Conservation (phyloP, 2,113 vertebrate genomes). For the Leptosomus discolor region DNA sequence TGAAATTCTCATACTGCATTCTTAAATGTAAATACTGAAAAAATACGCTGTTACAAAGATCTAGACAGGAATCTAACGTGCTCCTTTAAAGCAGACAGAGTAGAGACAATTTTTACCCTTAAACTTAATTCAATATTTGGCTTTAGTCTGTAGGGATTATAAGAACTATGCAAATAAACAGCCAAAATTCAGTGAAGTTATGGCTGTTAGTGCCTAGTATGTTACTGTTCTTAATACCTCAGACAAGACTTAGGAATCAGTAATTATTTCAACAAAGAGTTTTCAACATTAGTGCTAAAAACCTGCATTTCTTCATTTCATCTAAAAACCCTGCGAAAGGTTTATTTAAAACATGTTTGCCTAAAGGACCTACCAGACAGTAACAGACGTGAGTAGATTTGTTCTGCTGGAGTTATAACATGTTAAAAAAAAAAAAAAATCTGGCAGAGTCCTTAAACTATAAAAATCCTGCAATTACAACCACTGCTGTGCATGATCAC, state of each 20-base stretch:
- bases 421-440: slow-evolving; percentile 39
- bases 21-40: neutral
- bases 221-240: neutral
- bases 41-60: neutral
- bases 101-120: neutral
- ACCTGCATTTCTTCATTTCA: slow-evolving; percentile 62
- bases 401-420: slow-evolving; percentile 80
- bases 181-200: slow-evolving; percentile 30
- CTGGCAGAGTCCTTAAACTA: slow-evolving; percentile 77
- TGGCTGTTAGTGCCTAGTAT: neutral
- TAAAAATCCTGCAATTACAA: slow-evolving; percentile 87
- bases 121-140: slow-evolving; percentile 29
- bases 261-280: slow-evolving; percentile 29
- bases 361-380: slow-evolving; percentile 80
- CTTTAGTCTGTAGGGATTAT: slow-evolving; percentile 3
- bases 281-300: slow-evolving; percentile 46
- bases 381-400: slow-evolving; percentile 78
- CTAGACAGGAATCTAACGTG: neutral
- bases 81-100: neutral
- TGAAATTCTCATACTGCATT: neutral
- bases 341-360: slow-evolving; percentile 77
- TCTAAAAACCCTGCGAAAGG: slow-evolving; percentile 43
- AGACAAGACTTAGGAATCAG: slow-evolving; percentile 27
- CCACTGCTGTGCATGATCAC: slow-evolving; percentile 85
- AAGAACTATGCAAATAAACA: slow-evolving; percentile 21